Base-by-base conservation (phyloP, 2,888 invertebrate species). In the Caenorhabditis macrosperma region DNA sequence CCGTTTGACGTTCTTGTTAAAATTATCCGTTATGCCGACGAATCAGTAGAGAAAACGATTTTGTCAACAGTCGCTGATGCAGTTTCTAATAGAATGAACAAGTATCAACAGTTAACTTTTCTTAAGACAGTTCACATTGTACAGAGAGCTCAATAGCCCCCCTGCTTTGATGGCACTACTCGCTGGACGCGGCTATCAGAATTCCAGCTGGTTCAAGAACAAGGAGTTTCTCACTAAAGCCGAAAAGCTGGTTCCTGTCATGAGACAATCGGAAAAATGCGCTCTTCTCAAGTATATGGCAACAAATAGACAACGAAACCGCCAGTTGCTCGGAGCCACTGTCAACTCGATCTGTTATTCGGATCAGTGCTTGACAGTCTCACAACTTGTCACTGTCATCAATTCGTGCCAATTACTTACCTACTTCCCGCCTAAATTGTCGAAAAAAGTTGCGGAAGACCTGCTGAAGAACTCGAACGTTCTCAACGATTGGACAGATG, bases 221-320 rank as follows among this genome's bases (percentile, higher is more conserved):
- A 20, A 28, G 24, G 26, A n/a, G 3, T 74, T 79, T 10, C 6
- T 69, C 17, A 44, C 22, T 17, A 33, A 50, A 1, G 54, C 50
- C 12, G 79, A 69, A 17, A 30, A 54, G 22, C 46, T 79, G 2
- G 46, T 79, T 2, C 0, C 59, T 7, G 44, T 79, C 1, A 79
- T 79, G 69, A 33, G 30, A 12, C 17, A 48, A 1, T 20, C 54
- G 2, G 50, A 67, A n/a, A 72, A 74, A 22, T 54, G 60, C n/a
- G 63, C 59, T 28, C n/a, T 78, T 12, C 20, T 78, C n/a, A 78
- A 74, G 22, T 24, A 57, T 10, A 78, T 74, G 78, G 67, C 63
- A 5, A 24, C 9, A 0, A 20, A 55, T 12, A 74, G 48, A 17
- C 78, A 78, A 35, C 20, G 78, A 35, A 68, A 78, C 22, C 20